Evolutionary conservation across 2,888 invertebrate genomes (phyloP).

Genomic region (Herminia tarsipennalis): DNA sequence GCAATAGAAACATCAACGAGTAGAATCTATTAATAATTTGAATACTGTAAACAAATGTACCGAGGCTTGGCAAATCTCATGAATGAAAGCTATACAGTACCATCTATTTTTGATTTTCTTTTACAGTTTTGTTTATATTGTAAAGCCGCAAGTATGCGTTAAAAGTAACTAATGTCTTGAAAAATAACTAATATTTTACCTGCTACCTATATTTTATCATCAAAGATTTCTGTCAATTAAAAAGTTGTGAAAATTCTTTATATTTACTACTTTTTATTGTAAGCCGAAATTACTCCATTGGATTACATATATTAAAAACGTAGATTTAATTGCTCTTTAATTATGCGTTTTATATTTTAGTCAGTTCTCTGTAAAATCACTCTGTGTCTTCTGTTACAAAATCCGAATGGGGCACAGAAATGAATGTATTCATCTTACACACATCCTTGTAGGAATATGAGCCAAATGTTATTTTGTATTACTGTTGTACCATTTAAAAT

Average conservation of each 20-base stretch:
- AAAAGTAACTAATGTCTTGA: too few relatives aligned
- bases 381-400: too few relatives aligned
- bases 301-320: background rate
- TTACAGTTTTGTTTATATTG: background rate
- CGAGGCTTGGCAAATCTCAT: slow-evolving; percentile 9
- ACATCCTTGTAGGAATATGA: background rate
- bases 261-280: background rate
- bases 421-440: background rate
- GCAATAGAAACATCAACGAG: background rate
- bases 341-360: too few relatives aligned
- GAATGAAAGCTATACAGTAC: slow-evolving; percentile 6
- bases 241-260: background rate
- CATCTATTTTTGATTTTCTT: slow-evolving; percentile 4
- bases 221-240: too few relatives aligned
- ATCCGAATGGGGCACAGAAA: background rate
- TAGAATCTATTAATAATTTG: slow-evolving; percentile 5
- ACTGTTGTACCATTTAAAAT: slow-evolving; percentile 15
- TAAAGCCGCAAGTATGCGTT: too few relatives aligned
- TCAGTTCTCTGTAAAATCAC: too few relatives aligned
- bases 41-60: slow-evolving; percentile 8
- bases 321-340: too few relatives aligned
- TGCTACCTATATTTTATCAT: too few relatives aligned
- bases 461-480: background rate
- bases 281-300: too few relatives aligned
- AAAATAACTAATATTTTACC: too few relatives aligned